Conservation (phyloP, 2,888 invertebrate species). For the Drosophila helvetica region DNA sequence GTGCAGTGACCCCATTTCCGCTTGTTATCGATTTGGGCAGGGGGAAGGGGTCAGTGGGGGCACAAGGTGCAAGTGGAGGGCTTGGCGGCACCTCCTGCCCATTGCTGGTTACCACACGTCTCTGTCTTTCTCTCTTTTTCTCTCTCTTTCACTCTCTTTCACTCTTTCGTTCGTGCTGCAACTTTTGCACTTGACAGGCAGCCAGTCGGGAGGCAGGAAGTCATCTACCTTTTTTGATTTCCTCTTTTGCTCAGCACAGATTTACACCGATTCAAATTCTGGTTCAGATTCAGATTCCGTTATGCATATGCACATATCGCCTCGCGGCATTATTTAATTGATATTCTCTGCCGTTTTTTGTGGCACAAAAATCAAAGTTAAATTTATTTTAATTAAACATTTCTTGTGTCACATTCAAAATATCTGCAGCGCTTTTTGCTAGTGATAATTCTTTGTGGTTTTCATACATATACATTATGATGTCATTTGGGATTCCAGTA, state of each 20-base stretch:
- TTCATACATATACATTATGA: conserved; percentile 12
- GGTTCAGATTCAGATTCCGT: conserved; percentile 6
- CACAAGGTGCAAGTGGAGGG: conserved; percentile 8
- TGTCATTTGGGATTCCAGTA: conserved; percentile 3
- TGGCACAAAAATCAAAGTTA: conserved; percentile 40
- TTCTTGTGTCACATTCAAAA: conserved; percentile 21
- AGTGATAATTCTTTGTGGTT: background rate
- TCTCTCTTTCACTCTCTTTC: background rate
- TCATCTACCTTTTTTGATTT: conserved; percentile 48
- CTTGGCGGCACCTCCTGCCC: conserved; percentile 17
- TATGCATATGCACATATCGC: conserved; percentile 3
- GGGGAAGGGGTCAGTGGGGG: conserved; percentile 3
- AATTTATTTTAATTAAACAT: conserved; percentile 53
- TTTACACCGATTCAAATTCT: conserved; percentile 63
- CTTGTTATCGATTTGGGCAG: conserved; percentile 76
- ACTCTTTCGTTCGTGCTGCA: conserved; percentile 54
- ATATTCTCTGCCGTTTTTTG: conserved; percentile 30
- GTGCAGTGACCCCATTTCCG: conserved; percentile 79
- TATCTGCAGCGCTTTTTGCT: background rate
- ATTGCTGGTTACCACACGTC: conserved; percentile 21
- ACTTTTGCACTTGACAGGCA: conserved; percentile 73
- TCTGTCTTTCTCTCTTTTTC: conserved; percentile 16
- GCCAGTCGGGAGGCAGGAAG: conserved; percentile 37
- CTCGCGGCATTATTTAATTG: conserved; percentile 37
- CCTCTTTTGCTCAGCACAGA: conserved; percentile 48